Conservation (phyloP, 2,888 invertebrate genomes). For the Himalopsyche japonica region DNA sequence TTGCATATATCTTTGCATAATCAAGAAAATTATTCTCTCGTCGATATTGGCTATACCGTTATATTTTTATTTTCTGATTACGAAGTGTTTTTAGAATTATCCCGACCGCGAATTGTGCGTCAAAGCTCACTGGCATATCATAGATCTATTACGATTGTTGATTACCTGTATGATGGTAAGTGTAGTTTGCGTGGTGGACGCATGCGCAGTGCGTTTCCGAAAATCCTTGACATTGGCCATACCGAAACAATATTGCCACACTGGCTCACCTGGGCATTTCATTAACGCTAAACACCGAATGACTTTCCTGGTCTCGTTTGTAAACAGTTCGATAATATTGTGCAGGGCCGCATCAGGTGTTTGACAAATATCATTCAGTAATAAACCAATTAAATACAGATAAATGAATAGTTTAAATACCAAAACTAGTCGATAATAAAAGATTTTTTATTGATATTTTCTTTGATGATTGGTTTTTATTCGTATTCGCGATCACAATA, state of each 20-base stretch:
- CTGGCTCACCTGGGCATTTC: neutral
- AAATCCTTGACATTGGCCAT: neutral
- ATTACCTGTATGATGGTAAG: neutral
- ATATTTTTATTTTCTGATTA: too few species aligned
- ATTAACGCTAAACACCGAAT: neutral
- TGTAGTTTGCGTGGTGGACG: neutral
- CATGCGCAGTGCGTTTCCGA: neutral
- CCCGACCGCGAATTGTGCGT: neutral
- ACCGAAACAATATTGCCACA: neutral
- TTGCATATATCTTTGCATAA: too few species aligned
- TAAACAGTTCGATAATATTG: neutral
- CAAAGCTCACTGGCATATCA: neutral
- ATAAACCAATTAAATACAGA: too few species aligned
- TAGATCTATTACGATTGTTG: neutral
- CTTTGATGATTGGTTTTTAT: too few species aligned
- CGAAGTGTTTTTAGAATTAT: neutral
- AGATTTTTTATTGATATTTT: too few species aligned
- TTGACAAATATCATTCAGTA: neutral
- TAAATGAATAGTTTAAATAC: too few species aligned
- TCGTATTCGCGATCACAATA: too few species aligned
- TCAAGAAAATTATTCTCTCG: too few species aligned
- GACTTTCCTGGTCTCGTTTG: neutral
- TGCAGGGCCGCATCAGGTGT: neutral
- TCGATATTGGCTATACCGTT: too few species aligned
- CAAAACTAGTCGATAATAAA: too few species aligned